Evolutionary conservation across 2,888 invertebrate species (phyloP), one percentile per base, ranked within the genome.

Genomic region (Volucella bombylans): DNA sequence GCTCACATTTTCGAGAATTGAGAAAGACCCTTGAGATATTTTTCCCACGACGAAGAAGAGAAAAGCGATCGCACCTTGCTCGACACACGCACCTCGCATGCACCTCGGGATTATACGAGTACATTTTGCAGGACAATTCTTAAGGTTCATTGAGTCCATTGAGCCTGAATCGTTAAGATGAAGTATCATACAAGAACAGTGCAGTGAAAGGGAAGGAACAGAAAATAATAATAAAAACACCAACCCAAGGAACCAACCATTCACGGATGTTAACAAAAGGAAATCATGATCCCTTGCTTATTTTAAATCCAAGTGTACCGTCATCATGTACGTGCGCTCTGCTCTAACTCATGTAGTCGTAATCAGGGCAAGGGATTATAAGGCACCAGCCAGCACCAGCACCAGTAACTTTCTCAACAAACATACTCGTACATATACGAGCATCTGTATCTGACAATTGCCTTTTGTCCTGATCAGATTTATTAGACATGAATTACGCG

Each of bases 1-100:
- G 23, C 38, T 6, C 31, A 6, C 6, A 31, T 6, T 31, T 31
- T 31, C 31, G 6, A 45, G 23, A 59, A 38, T 50, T 15, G 18
- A 23, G 39, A 55, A 77, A 59, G 14, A 41, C 50, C 41, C 23
- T 52, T 9, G 39, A 52, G 10, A 8, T 45, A 68, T 73, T 68
- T 68, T 83, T 83, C 74, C 59, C 80, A 80, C 83, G 80, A 61
- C 57, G 54, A 77, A 54, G 31, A 62, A 47, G 15, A 79, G 54
- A 10, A 50, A 67, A 71, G 55, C 55, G 43, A 73, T 80, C 57
- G 83, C 83, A 83, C 83, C 83, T 83, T 83, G 83, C 82, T 79
- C 79, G 55, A 79, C 67, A 82, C 79, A 82, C 79, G 82, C 82
- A 82, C 82, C 82, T 82, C 82, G 79, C 79, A 80, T 83, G 68